Evolutionary conservation across 53 echinoderm and acorn worm species (phyloP).

Genomic region (Echinarachnius parma): DNA sequence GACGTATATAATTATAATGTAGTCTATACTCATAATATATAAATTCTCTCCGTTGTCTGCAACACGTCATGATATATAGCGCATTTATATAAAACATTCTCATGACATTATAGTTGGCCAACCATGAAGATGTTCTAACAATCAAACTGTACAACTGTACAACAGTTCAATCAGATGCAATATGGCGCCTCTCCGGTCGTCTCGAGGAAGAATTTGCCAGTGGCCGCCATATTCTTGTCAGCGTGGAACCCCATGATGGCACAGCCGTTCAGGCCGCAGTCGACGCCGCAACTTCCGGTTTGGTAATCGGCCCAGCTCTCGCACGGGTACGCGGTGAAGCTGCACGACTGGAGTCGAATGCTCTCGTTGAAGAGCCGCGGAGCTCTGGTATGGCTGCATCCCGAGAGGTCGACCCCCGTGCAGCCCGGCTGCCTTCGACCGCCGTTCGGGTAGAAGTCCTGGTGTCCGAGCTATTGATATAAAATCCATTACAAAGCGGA

Average conservation of each 20-base stretch:
- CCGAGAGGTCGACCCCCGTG: conserved; percentile 6
- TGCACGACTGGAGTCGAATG: conserved; percentile 2
- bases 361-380: background rate
- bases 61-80: too few relatives aligned
- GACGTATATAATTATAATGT: too few relatives aligned
- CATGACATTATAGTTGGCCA: too few relatives aligned
- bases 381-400: background rate
- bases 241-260: conserved; percentile 61
- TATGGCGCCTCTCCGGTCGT: conserved; percentile 44
- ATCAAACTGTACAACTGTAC: too few relatives aligned
- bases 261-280: conserved; percentile 37
- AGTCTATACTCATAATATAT: too few relatives aligned
- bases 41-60: too few relatives aligned
- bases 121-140: too few relatives aligned
- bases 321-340: conserved; percentile 52
- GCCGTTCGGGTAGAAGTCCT: conserved; percentile 83
- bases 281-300: conserved; percentile 12
- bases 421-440: conserved; percentile 71
- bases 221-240: conserved; percentile 23
- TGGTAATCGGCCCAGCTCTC: conserved; percentile 44
- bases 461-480: conserved; percentile 71
- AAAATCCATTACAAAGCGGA: too few relatives aligned
- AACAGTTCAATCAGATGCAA: too few relatives aligned
- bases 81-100: too few relatives aligned
- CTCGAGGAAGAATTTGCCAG: conserved; percentile 44